Percentiles rank a stretch among this genome's conserved stretches.
Evolutionary conservation across 2,797 vertebrate genomes (phyloP).

Genomic region (Kryptolebias ocellatus): DNA sequence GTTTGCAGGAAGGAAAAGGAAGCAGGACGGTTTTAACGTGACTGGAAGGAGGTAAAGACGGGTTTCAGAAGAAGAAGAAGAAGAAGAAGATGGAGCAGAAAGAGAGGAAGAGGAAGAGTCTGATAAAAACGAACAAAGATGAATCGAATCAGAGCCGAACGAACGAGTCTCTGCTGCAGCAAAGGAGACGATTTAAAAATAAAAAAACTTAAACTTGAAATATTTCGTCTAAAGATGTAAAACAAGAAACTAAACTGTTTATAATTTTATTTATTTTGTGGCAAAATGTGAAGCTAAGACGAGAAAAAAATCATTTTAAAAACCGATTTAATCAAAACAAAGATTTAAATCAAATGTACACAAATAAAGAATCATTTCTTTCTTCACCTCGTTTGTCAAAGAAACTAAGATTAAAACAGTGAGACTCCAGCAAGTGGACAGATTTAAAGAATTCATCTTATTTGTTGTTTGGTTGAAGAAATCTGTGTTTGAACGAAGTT

Average conservation of each 20-base stretch:
- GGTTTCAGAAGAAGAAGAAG: background rate
- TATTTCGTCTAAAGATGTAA: background rate
- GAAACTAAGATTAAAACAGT: slow-evolving; percentile 49
- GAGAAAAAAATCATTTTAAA: background rate
- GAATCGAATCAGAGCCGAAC: slow-evolving; percentile 7
- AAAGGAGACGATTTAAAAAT: slow-evolving; percentile 38
- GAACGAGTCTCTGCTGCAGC: background rate
- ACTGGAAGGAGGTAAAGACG: slow-evolving; percentile 16
- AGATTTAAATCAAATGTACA: slow-evolving; percentile 14
- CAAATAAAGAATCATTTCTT: no score
- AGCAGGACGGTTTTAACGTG: slow-evolving; percentile 26
- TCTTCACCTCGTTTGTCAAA: no score
- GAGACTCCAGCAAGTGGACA: slow-evolving; percentile 50
- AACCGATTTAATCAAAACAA: slow-evolving; percentile 10
- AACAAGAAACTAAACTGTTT: slow-evolving; percentile 26
- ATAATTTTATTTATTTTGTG: slow-evolving; percentile 48
- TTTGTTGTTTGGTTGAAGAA: slow-evolving; percentile 21
- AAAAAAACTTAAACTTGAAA: slow-evolving; percentile 19
- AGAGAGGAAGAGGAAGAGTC: slow-evolving; percentile 12
- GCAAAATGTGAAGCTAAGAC: slow-evolving; percentile 20
- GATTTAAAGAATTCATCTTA: background rate
- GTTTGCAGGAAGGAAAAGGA: background rate
- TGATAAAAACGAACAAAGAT: slow-evolving; percentile 16
- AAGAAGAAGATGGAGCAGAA: slow-evolving; percentile 36
- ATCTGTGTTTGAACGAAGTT: slow-evolving; percentile 42